Base-by-base conservation (phyloP, 2,113 vertebrate species). In the Thunnus maccoyii region DNA sequence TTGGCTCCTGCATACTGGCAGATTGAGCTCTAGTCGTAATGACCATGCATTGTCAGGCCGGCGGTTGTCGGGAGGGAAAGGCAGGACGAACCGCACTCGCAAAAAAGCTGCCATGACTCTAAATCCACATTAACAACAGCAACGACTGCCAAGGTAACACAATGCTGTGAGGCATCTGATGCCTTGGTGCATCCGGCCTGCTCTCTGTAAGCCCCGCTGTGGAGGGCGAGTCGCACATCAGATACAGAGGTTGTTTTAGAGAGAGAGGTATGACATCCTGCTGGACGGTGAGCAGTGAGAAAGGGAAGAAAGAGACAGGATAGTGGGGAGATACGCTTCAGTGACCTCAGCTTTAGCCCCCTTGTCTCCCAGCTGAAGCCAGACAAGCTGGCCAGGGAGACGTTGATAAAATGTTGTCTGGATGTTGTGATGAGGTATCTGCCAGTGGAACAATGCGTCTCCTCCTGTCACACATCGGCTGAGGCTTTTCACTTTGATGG, bases 11-110 rank as follows among this genome's bases (percentile, higher is more conserved):
- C 78, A 44, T 6, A 11, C 36, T 27, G 9, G 66, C 82, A 80
- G 83, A 91, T 86, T 88, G 88, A 72, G 74, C 83, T 62, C 65
- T n/a, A 10, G 74, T 72, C 63, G 52, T 78, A 91, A 90, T 86
- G 84, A 76, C 86, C 86, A 11, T 81, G 76, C 76, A 65, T 76
- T 84, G 84, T 88, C 76, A 61, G 36, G 73, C 78, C 83, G 76
- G 50, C 58, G 57, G 62, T 71, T 68, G 67, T 78, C 36, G 22
- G 17, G 61, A 58, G 56, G 57, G 36, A 70, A 27, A 58, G 74
- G 11, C 65, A 12, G 76, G 76, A 78, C 64, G 41, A 62, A 76
- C 76, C 74, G 79, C 11, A 41, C 72, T 82, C n/a, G 8, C 56
- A 4, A 30, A 56, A 56, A 46, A 66, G 78, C 78, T 71, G 78